Base-by-base conservation (phyloP, 2,888 invertebrate genomes). In the Aromia moschata region DNA sequence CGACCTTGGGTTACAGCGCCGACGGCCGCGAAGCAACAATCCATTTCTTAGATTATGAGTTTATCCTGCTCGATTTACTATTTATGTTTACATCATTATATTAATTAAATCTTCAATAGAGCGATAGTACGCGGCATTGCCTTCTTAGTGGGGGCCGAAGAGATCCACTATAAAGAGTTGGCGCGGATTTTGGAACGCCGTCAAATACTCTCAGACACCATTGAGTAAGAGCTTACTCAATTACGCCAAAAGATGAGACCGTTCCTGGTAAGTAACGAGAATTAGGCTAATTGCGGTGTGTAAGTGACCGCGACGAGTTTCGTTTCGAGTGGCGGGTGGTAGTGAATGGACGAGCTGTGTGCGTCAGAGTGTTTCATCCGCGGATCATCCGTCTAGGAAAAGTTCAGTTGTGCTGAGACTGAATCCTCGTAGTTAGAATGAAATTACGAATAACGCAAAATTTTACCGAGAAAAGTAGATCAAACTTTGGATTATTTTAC, bases 141-240 rank as follows among this genome's bases (percentile, higher is more conserved):
- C 3, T 10, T 12, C 44, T n/a, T 41, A 51, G 58, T 52, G 56
- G 62, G 58, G 58, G 58, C 46, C 37, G 46, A 46, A 44, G 41
- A 33, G 53, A 51, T 57, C n/a, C 55, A 49, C 53, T 62, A 60
- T 65, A 59, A 60, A 60, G 58, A 56, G 44, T 58, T 52, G 10
- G 56, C 45, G 15, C 47, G 40, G 44, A 40, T 60, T 58, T 61
- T 56, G 56, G 74, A 75, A 56, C 59, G 53, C 30, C 60, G 60
- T 63, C 65, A 62, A 74, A 93, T 80, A 83, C 86, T 72, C 87
- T 92, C 73, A 92, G 92, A 58, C 87, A 89, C 14, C 83, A 58
- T 89, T 17, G 86, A 37, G 55, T 46, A 25, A 47, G 53, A 17
- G 43, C 44, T 15, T 25, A 30, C 44, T 44, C 44, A 44, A 44